Conservation (phyloP, 2,113 vertebrate species). For the Psettodes erumei region DNA sequence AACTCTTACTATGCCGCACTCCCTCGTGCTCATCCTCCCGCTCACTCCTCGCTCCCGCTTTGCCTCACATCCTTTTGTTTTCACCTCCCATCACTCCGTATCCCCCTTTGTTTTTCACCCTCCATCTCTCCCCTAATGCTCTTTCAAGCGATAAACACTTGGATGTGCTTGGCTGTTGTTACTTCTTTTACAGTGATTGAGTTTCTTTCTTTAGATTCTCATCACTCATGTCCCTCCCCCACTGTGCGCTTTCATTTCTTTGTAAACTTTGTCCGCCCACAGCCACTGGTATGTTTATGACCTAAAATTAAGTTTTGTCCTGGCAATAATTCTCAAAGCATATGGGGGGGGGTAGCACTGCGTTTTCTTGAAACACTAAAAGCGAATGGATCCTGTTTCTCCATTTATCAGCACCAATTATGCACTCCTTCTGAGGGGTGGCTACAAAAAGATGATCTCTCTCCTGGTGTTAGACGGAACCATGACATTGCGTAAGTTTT, state of each 20-base stretch:
- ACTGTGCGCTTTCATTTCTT: slow-evolving; percentile 45
- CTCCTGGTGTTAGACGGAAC: neutral
- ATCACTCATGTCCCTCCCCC: slow-evolving; percentile 45
- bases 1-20: neutral
- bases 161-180: slow-evolving; percentile 14
- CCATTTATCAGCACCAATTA: slow-evolving; percentile 21
- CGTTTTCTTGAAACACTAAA: slow-evolving; percentile 14
- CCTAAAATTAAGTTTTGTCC: slow-evolving; percentile 61
- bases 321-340: slow-evolving; percentile 42
- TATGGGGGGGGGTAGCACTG: slow-evolving; percentile 6
- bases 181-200: slow-evolving; percentile 37
- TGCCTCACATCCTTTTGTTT: slow-evolving; percentile 7
- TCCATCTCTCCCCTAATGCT: slow-evolving; percentile 27
- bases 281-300: slow-evolving; percentile 48
- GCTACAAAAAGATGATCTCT: slow-evolving; percentile 2
- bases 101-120: neutral
- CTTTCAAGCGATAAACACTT: slow-evolving; percentile 21
- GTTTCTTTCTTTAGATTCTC: slow-evolving; percentile 52
- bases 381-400: slow-evolving; percentile 29
- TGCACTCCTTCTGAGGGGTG: slow-evolving; percentile 1
- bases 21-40: neutral
- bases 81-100: neutral
- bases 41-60: neutral
- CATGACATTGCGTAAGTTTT: neutral
- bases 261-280: slow-evolving; percentile 58